Base-by-base conservation (phyloP, 1,140 invertebrate species). In the Anastrepha ludens region DNA sequence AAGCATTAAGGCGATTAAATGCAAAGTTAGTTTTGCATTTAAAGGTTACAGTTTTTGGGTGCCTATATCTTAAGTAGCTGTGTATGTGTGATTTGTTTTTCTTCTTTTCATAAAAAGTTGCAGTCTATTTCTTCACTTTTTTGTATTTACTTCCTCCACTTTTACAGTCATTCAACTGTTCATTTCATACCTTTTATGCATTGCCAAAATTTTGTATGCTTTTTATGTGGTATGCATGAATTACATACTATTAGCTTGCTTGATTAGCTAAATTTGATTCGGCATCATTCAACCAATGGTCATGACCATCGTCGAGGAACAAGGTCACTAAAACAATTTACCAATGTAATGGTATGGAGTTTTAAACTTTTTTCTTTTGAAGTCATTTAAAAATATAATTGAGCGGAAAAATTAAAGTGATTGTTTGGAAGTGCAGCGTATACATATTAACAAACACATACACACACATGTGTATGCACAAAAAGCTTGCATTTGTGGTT, bases 321-420 rank as follows among this genome's bases (percentile, higher is more conserved):
- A 81, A 81, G 74, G 74, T 81, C 74, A 81, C 47, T 47, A 81
- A 17, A 58, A 15, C 47, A 81, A 81, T 81, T 81, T n/a, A 81
- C 20, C 47, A 29, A 55, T 29, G 3, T 55, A 50, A 81, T 81
- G 44, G 74, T 20, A 81, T 47, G 67, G 67, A 15, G 44, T 81
- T 55, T n/a, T 74, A 55, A 8, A 9, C 15, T 47, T 50, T 74
- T 50, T 81, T 29, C 2, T 13, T 81, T 74, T 44, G 5, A 20
- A n/a, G 17, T 8, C n/a, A 50, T 55, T 81, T 81, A 50, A 81
- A 81, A 58, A 55, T 13, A 47, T 29, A 55, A 81, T 81, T 81
- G 74, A 55, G 74, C 74, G 74, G 47, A 81, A 81, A 81, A 81
- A 55, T 81, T 81, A 55, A 81, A 55, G 47, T 55, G 47, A 74